Percentiles rank a stretch among this genome's conserved stretches.
Conservation (phyloP, 2,113 vertebrate species). For the Loxodonta africana region DNA sequence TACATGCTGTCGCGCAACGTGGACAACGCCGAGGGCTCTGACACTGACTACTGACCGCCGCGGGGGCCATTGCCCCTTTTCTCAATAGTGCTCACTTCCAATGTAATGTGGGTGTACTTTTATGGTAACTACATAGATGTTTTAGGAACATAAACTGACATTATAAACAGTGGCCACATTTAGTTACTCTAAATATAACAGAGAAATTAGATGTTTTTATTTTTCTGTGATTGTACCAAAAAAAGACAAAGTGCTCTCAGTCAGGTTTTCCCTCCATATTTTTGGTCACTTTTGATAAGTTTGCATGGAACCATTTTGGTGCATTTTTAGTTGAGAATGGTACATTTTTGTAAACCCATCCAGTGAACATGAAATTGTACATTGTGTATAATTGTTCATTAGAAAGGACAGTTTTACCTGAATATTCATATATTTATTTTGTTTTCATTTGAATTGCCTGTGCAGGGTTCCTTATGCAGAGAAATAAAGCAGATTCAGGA, state of each 20-base stretch:
- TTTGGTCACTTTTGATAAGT: slow-evolving; percentile 92
- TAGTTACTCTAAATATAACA: slow-evolving; percentile 92
- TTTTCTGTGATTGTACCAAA: slow-evolving; percentile 93
- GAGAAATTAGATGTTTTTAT: slow-evolving; percentile 91
- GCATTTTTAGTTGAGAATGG: slow-evolving; percentile 92
- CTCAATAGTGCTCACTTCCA: slow-evolving; percentile 80
- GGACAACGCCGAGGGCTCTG: slow-evolving; percentile 94
- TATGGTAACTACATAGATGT: slow-evolving; percentile 88
- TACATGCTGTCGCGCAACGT: slow-evolving; percentile 94
- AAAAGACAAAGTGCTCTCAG: slow-evolving; percentile 85
- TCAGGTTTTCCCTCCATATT: slow-evolving; percentile 87
- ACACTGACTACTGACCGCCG: slow-evolving; percentile 91
- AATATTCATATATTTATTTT: slow-evolving; percentile 99
- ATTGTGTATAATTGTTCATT: slow-evolving; percentile 99
- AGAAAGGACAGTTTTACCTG: slow-evolving; percentile 97
- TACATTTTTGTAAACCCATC: slow-evolving; percentile 91
- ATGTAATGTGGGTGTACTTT: slow-evolving; percentile 83
- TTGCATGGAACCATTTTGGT: slow-evolving; percentile 94
- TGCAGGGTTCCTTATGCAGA: slow-evolving; percentile 94
- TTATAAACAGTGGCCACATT: slow-evolving; percentile 88
- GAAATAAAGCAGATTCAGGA: slow-evolving; percentile 91
- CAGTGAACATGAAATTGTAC: slow-evolving; percentile 93
- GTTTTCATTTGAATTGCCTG: slow-evolving; percentile 96
- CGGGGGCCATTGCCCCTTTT: slow-evolving; percentile 81
- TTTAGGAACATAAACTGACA: slow-evolving; percentile 87